Evolutionary conservation across 2,888 invertebrate genomes (phyloP).

Genomic region (Lissonota sp.): DNA sequence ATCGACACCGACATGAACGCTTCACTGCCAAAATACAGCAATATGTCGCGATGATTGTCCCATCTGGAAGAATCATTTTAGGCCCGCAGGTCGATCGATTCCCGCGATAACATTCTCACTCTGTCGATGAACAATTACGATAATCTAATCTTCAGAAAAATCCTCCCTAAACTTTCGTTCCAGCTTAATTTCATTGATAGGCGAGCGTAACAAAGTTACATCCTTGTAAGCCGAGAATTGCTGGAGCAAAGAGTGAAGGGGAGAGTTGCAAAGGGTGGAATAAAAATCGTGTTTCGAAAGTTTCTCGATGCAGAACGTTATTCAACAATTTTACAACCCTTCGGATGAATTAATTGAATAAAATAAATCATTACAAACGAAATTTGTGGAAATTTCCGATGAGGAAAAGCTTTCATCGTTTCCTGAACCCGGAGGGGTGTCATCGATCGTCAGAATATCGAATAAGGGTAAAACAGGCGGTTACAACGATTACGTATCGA

Average conservation of each 20-base stretch:
- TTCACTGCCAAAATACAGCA: conserved; percentile 37
- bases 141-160: conserved; percentile 57
- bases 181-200: conserved; percentile 60
- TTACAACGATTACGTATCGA: conserved; percentile 43
- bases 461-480: conserved; percentile 28
- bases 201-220: too few species aligned
- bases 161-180: conserved; percentile 51
- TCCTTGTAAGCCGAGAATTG: conserved; percentile 9
- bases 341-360: conserved; percentile 19
- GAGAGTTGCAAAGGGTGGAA: conserved; percentile 29
- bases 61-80: conserved; percentile 32
- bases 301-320: conserved; percentile 17
- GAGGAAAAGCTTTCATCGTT: neutral
- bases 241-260: conserved; percentile 34
- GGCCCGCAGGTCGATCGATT: neutral
- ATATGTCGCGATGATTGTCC: conserved; percentile 56
- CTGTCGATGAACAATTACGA: conserved; percentile 49
- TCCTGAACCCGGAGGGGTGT: too few species aligned
- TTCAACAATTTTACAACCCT: too few species aligned
- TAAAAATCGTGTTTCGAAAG: conserved; percentile 55
- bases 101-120: conserved; percentile 39
- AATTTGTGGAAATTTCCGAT: neutral
- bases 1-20: conserved; percentile 34
- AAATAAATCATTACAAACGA: neutral
- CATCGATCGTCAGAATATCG: neutral